These are phyloP conservation scores for Polyodon spathula DNA, from an alignment of 2,113 vertebrate genomes.

Conservation along the genomic window DNA sequence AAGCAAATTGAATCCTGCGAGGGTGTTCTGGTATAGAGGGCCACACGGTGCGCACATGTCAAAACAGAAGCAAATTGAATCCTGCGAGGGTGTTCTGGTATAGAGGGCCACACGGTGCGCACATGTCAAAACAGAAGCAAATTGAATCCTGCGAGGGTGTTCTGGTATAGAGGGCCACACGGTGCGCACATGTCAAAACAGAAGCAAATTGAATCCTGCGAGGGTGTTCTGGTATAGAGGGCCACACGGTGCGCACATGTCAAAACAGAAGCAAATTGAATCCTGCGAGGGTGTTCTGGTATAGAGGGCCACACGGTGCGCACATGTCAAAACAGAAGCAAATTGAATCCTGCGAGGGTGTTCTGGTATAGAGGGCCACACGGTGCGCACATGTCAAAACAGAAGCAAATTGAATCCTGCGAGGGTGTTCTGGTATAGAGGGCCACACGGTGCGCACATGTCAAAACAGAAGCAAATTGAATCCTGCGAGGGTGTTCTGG, in stretches of 20 bases:
- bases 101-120: too few relatives aligned
- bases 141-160: background rate
- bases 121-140: constrained; percentile 7
- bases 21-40: too few relatives aligned
- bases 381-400: background rate
- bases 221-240: too few relatives aligned
- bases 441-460: too few relatives aligned
- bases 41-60: too few relatives aligned
- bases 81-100: background rate
- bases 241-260: too few relatives aligned
- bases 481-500: background rate
- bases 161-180: too few relatives aligned
- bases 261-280: constrained; percentile 11
- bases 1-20: constrained; percentile 4
- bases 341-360: background rate
- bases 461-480: constrained; percentile 12
- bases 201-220: constrained; percentile 4
- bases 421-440: too few relatives aligned
- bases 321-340: constrained; percentile 7
- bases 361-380: too few relatives aligned
- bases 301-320: too few relatives aligned
- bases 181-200: background rate
- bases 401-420: constrained; percentile 6
- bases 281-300: background rate
- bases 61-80: constrained; percentile 13